Evolutionary conservation across 2,888 invertebrate genomes (phyloP), one percentile per base, ranked within the genome.

Genomic region (Emmelina monodactyla): DNA sequence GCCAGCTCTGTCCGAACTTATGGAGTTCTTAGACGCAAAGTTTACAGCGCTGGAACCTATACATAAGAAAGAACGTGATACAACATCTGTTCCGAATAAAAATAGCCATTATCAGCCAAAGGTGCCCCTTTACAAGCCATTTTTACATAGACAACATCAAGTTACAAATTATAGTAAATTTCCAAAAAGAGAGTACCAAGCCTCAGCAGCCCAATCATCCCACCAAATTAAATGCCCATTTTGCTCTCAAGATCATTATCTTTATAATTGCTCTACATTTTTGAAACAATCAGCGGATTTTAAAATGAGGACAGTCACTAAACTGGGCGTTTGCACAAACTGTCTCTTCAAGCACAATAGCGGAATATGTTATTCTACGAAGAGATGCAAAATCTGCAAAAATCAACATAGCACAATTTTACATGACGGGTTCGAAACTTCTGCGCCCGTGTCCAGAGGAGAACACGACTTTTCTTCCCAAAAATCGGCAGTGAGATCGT

Each of bases 161-260:
- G n/a, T n/a, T n/a, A n/a, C n/a, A n/a, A n/a, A n/a, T n/a, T n/a
- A n/a, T n/a, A n/a, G n/a, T n/a, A n/a, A n/a, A n/a, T n/a, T n/a
- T 12, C 14, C 6, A 14, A 29, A 29, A 7, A 12, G 14, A 29
- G 7, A 14, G 4, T 14, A 11, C 14, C 12, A 29, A 11, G 7
- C 2, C 12, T 14, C 15, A 9, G 31, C 19, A 31, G 19, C 37
- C 10, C 11, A 19, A 29, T 7, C 7, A 11, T 29, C 11, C n/a
- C n/a, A n/a, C n/a, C n/a, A n/a, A n/a, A n/a, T n/a, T 14, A 36
- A 14, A 28, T 42, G 42, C 14, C 37, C 38, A 15, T 11, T 43
- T 5, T 39, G 37, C 19, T 33, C 33, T 16, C 22, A 16, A 11
- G 28, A 37, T 31, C 41, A 41, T 32, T 25, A 32, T 11, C 25